Evolutionary conservation across 2,888 invertebrate species (phyloP), one percentile per base, ranked within the genome.

Genomic region (Chaetogeoica ovagalla): DNA sequence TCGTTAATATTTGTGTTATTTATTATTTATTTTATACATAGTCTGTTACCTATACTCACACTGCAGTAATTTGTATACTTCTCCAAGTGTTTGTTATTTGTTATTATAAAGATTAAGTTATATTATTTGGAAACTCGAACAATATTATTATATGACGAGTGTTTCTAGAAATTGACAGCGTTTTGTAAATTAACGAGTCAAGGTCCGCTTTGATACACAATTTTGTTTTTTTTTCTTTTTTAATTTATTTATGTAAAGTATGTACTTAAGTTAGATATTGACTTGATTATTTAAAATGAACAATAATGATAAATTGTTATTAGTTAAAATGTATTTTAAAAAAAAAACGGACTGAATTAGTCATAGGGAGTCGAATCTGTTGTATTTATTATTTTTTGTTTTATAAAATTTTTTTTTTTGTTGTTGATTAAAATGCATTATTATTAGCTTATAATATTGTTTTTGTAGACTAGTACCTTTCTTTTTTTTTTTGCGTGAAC

Each of bases 311-410:
- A n/a, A 60, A 57, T 57, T 66, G 48, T 65, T 75, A 43, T 66
- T 75, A 52, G 21, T 59, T 57, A 59, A 13, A 48, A 48, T 48
- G 48, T 13, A 48, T 48, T n/a, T n/a, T 2, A 43, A 75, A 57
- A 57, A 57, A 23, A 66, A 66, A 21, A 68, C 19, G 21, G 76
- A 77, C 76, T 77, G 76, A 77, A 77, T 69, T 13, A 48, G 52
- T 69, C 9, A 19, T 76, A 74, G 55, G 62, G 73, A 75, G 57
- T 74, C 2, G 23, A 65, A 74, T 75, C 57, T 66, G 66, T 19
- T 66, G 23, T 39, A 48, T 72, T 43, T 57, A 63, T 57, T 70
- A 48, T 48, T 43, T 48, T 13, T 13, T 48, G 48, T 48, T 48
- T 57, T 70, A 70, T 70, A 70, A 65, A 74, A 63, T 37, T 15